Conservation (phyloP, 2,888 invertebrate genomes). For the Harmothoe impar region DNA sequence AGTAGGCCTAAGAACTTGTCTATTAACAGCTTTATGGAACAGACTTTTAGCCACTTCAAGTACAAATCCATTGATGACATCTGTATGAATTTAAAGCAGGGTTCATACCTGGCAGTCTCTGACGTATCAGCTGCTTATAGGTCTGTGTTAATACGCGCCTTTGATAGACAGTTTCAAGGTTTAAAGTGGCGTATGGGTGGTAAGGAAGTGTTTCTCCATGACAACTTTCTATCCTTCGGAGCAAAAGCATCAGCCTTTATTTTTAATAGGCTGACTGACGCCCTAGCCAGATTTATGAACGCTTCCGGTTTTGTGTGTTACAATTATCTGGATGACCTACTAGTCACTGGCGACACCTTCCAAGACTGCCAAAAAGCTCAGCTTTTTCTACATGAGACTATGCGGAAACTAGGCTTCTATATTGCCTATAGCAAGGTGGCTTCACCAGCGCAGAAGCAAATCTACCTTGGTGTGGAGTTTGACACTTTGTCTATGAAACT, state of each 20-base stretch:
- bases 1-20: neutral
- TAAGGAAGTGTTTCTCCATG: neutral
- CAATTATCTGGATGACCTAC: neutral
- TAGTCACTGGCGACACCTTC: neutral
- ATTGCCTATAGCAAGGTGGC: too few relatives aligned
- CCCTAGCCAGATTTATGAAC: neutral
- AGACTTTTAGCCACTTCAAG: neutral
- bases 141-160: neutral
- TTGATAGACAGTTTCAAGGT: neutral
- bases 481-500: neutral
- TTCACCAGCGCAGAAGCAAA: neutral
- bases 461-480: neutral
- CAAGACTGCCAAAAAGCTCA: neutral
- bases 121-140: neutral
- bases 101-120: neutral
- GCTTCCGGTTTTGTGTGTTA: neutral
- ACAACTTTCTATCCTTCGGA: conserved; percentile 4
- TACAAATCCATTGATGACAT: neutral
- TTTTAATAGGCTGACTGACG: neutral
- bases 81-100: neutral
- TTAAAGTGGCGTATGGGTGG: neutral
- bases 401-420: conserved; percentile 62
- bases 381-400: conserved; percentile 24
- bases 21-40: neutral
- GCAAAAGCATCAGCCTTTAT: neutral